Evolutionary conservation across 2,113 vertebrate species (phyloP).

Genomic region (Phainopepla nitens): DNA sequence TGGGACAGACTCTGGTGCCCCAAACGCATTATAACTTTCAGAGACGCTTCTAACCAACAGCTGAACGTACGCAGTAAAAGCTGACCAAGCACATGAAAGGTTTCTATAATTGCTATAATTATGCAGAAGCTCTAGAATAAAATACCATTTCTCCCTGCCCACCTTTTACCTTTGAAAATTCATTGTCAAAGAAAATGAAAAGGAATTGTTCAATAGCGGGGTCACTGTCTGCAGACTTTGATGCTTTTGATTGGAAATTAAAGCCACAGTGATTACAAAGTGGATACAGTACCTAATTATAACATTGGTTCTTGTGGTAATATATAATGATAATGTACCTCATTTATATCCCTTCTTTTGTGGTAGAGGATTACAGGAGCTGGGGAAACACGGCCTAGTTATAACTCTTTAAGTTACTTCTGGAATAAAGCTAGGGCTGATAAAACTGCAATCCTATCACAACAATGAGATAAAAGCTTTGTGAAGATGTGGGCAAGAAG

Average conservation of each 20-base stretch:
- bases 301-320: neutral
- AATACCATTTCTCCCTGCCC: neutral
- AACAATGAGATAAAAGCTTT: conserved; percentile 24
- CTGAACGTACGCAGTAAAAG: conserved; percentile 8
- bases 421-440: neutral
- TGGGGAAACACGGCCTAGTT: neutral
- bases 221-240: conserved; percentile 17
- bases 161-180: conserved; percentile 32
- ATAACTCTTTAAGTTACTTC: conserved; percentile 19
- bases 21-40: neutral
- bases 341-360: conserved; percentile 34
- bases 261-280: conserved; percentile 29
- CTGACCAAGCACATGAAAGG: conserved; percentile 54
- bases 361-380: neutral
- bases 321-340: conserved; percentile 31
- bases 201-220: neutral
- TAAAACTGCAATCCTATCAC: conserved; percentile 14
- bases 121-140: conserved; percentile 45
- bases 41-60: conserved; percentile 2
- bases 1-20: neutral
- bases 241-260: conserved; percentile 53
- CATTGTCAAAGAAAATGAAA: conserved; percentile 49
- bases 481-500: neutral
- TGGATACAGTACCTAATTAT: conserved; percentile 40
- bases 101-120: conserved; percentile 61